Evolutionary conservation across 2,888 invertebrate genomes (phyloP).

Genomic region (Geotrupes spiniger): DNA sequence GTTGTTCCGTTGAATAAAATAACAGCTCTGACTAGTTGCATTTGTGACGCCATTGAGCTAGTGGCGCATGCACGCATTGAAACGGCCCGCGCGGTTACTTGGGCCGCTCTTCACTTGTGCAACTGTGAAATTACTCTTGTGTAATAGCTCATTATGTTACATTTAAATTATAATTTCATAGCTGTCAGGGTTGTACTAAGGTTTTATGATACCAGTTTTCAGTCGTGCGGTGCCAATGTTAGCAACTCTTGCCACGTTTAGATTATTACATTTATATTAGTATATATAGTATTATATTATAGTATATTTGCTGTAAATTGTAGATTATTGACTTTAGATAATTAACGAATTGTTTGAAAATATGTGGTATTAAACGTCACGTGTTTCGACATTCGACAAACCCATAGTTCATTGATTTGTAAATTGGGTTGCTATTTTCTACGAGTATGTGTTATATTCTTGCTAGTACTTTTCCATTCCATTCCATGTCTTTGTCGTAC

Average conservation of each 20-base stretch:
- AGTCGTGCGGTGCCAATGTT: not conserved
- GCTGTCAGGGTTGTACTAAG: constrained; percentile 21
- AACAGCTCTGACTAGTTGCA: not conserved
- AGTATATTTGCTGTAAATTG: no score
- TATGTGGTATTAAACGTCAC: no score
- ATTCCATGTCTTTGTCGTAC: no score
- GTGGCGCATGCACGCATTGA: not conserved
- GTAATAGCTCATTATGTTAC: constrained; percentile 20
- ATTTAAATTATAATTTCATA: constrained; percentile 19
- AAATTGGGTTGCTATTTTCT: no score
- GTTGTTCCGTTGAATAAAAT: constrained; percentile 1
- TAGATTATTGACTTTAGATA: no score
- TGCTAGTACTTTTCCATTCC: no score
- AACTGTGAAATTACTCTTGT: constrained; percentile 16
- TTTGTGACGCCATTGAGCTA: not conserved
- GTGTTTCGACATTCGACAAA: not conserved
- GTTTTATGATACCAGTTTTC: constrained; percentile 15
- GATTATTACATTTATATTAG: no score
- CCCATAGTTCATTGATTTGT: not conserved
- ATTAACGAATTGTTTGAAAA: no score
- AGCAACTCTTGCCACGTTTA: no score
- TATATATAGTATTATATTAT: no score
- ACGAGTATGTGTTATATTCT: no score
- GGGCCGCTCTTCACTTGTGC: constrained; percentile 2
- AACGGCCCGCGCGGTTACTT: not conserved